These are phyloP conservation scores for Cacatua alba DNA, from an alignment of 2,113 vertebrate species.

Conservation along the genomic window DNA sequence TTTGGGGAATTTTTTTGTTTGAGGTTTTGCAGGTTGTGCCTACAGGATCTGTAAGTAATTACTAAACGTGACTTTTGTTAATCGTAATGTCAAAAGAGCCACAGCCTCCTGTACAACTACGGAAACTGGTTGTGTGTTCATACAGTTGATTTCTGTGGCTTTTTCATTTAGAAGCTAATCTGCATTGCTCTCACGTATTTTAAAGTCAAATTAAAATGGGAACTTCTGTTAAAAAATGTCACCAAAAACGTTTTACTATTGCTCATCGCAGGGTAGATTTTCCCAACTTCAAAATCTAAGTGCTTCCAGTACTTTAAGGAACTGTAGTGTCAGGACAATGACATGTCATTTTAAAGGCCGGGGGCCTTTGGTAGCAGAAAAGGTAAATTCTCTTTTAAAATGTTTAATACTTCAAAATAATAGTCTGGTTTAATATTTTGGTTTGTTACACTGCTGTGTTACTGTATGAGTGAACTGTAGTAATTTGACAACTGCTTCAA, in stretches of 20 bases:
- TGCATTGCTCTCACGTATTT: background rate
- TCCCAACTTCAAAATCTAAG: background rate
- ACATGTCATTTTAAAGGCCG: background rate
- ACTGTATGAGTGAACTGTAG: background rate
- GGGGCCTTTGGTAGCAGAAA: background rate
- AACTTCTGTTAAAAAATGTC: background rate
- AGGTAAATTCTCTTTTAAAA: background rate
- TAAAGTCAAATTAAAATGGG: background rate
- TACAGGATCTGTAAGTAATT: background rate
- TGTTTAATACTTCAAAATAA: background rate
- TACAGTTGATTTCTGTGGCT: background rate
- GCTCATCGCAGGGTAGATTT: background rate
- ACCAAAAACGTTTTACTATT: background rate
- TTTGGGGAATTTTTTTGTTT: background rate
- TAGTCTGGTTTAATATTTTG: background rate
- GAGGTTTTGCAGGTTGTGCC: background rate
- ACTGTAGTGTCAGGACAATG: background rate
- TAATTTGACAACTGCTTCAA: background rate
- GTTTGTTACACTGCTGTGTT: background rate
- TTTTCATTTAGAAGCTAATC: background rate
- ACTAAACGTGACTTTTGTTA: background rate
- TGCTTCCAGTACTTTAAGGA: background rate
- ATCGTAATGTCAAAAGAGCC: background rate
- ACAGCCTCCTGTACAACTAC: background rate
- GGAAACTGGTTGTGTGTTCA: background rate